These are phyloP conservation scores for Cyprinodon tularosa DNA, from an alignment of 2,113 vertebrate species.

Conservation along the genomic window DNA sequence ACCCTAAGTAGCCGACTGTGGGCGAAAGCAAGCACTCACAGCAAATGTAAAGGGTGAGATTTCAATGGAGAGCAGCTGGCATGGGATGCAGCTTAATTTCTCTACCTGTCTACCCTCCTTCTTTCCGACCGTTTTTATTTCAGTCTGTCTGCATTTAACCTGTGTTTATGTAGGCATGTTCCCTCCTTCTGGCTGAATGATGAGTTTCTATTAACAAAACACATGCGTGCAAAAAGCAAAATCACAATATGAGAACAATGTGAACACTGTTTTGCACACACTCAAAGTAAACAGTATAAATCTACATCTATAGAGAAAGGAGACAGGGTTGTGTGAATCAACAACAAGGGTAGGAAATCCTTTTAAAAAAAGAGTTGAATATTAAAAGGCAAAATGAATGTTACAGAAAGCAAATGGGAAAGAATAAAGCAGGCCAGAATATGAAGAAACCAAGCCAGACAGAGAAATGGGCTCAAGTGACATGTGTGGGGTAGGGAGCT, in stretches of 20 bases:
- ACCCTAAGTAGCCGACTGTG: slow-evolving; percentile 52
- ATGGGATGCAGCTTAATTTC: slow-evolving; percentile 33
- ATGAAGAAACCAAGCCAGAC: slow-evolving; percentile 21
- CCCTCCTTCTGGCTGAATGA: slow-evolving; percentile 38
- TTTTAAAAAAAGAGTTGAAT: slow-evolving; percentile 3
- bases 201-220: slow-evolving; percentile 46
- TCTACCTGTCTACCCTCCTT: slow-evolving; percentile 42
- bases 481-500: slow-evolving; percentile 34
- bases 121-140: slow-evolving; percentile 30
- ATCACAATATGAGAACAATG: slow-evolving; percentile 65
- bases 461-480: slow-evolving; percentile 39
- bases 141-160: slow-evolving; percentile 29
- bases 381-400: slow-evolving; percentile 5
- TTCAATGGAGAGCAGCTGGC: slow-evolving; percentile 68
- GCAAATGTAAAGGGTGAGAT: slow-evolving; percentile 56
- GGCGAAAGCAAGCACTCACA: slow-evolving; percentile 48
- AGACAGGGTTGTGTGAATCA: slow-evolving; percentile 27
- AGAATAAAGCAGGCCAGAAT: slow-evolving; percentile 27
- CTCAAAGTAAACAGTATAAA: slow-evolving; percentile 65
- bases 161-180: slow-evolving; percentile 8
- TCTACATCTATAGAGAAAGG: slow-evolving; percentile 49
- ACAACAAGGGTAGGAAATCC: slow-evolving; percentile 31
- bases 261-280: slow-evolving; percentile 63
- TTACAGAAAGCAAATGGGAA: slow-evolving; percentile 43
- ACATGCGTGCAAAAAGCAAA: slow-evolving; percentile 40